phyloP scores from a whole-genome alignment of 2,113 vertebrate species.

The Camelus bactrianus region DNA sequence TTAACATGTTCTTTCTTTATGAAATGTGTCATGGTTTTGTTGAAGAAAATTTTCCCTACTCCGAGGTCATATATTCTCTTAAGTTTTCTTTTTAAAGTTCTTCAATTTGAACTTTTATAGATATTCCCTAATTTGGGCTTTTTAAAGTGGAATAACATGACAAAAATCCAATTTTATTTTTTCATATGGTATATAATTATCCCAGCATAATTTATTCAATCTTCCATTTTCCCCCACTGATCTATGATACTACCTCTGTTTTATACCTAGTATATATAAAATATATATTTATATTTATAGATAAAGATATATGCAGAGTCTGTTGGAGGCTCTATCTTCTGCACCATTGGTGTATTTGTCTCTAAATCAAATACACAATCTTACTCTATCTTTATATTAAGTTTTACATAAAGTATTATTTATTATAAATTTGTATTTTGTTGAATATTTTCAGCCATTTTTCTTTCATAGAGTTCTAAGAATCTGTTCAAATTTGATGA shows the following conservation, averaged over 20 bases:
- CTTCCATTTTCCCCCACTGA: background rate
- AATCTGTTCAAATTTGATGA: background rate
- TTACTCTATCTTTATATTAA: background rate
- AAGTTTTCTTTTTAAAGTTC: background rate
- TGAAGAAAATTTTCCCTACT: background rate
- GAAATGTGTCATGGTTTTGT: background rate
- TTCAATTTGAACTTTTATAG: conserved; percentile 2
- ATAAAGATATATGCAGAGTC: background rate
- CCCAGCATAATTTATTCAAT: background rate
- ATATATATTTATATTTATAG: background rate
- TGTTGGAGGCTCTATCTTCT: background rate
- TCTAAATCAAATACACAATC: background rate
- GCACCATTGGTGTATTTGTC: background rate
- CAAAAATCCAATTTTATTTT: background rate
- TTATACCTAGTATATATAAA: background rate
- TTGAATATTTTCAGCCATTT: background rate
- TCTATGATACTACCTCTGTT: background rate
- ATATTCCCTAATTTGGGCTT: background rate
- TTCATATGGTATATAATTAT: background rate
- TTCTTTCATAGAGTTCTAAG: conserved; percentile 1
- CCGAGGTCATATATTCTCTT: background rate
- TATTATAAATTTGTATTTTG: background rate
- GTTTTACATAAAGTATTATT: background rate
- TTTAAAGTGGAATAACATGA: background rate
- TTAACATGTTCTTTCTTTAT: background rate